Conservation (phyloP, 2,888 invertebrate genomes). For the Drosophila lutescens region DNA sequence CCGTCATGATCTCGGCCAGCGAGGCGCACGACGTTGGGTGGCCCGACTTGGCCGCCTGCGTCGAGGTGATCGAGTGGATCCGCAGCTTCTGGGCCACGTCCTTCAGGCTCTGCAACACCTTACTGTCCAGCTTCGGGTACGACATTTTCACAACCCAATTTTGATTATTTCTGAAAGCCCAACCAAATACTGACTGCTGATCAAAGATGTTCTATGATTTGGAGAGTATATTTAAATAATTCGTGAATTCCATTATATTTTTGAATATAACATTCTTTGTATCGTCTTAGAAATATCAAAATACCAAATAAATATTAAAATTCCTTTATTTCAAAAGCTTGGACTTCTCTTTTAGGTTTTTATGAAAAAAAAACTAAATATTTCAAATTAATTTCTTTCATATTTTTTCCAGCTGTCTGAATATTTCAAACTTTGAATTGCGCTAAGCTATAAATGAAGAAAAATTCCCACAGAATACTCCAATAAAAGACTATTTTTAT, state of each 20-base stretch:
- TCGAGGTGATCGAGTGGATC: constrained; percentile 95
- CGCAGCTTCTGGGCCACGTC: constrained; percentile 98
- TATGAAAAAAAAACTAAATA: too few relatives aligned
- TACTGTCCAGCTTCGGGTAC: constrained; percentile 89
- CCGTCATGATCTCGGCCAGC: constrained; percentile 98
- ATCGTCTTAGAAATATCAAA: too few relatives aligned
- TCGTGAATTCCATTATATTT: too few relatives aligned
- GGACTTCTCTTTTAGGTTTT: too few relatives aligned
- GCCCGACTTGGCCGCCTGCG: constrained; percentile 98
- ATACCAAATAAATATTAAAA: too few relatives aligned
- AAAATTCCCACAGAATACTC: constrained; percentile 19
- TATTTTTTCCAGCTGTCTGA: neutral
- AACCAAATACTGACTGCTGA: neutral
- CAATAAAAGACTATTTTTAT: constrained; percentile 27
- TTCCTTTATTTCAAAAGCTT: too few relatives aligned
- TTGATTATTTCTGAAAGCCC: neutral
- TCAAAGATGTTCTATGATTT: too few relatives aligned
- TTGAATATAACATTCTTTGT: too few relatives aligned
- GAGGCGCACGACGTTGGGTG: constrained; percentile 99
- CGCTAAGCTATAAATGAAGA: neutral
- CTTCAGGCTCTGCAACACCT: constrained; percentile 89
- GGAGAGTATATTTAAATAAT: too few relatives aligned
- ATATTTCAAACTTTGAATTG: too few relatives aligned
- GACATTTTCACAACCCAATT: constrained; percentile 84
- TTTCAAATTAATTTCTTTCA: too few relatives aligned